A percentile compares a stretch with the other conserved stretches of the same genome.
phyloP scores from a whole-genome alignment of 2,797 vertebrate genomes.

The Fratercula arctica region DNA sequence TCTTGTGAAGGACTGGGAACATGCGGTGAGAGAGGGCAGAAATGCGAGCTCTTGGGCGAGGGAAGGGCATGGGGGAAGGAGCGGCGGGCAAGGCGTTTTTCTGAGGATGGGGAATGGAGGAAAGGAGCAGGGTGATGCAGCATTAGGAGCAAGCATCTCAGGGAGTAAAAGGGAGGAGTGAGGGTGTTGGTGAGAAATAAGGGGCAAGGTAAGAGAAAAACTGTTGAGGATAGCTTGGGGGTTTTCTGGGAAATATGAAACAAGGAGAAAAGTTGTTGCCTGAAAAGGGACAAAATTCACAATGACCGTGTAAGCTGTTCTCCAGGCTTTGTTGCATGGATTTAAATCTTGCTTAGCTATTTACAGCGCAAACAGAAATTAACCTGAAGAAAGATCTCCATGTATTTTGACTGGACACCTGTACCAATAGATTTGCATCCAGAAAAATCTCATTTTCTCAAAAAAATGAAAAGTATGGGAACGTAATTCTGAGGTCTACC shows the following conservation, averaged over 20 bases:
- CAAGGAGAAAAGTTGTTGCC: not conserved
- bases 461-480: not conserved
- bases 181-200: not conserved
- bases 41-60: not conserved
- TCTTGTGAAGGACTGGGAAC: not conserved
- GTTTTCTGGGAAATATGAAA: not conserved
- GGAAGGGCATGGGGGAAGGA: not conserved
- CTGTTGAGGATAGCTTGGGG: fast-evolving
- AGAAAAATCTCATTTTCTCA: not conserved
- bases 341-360: not conserved
- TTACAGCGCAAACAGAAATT: not conserved
- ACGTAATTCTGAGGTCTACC: not conserved
- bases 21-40: not conserved
- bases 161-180: fast-evolving
- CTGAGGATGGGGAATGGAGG: not conserved
- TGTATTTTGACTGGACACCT: not conserved
- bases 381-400: not conserved
- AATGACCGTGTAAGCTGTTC: fast-evolving
- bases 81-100: not conserved
- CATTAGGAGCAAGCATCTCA: fast-evolving
- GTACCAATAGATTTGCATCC: not conserved
- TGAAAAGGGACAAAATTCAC: not conserved
- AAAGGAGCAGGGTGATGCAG: not conserved
- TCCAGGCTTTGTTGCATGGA: not conserved
- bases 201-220: not conserved